A percentile compares a stretch with the other conserved stretches of the same genome.
These are phyloP conservation scores for Drosophila ogumai DNA, from an alignment of 1,140 invertebrate genomes.

Conservation along the genomic window DNA sequence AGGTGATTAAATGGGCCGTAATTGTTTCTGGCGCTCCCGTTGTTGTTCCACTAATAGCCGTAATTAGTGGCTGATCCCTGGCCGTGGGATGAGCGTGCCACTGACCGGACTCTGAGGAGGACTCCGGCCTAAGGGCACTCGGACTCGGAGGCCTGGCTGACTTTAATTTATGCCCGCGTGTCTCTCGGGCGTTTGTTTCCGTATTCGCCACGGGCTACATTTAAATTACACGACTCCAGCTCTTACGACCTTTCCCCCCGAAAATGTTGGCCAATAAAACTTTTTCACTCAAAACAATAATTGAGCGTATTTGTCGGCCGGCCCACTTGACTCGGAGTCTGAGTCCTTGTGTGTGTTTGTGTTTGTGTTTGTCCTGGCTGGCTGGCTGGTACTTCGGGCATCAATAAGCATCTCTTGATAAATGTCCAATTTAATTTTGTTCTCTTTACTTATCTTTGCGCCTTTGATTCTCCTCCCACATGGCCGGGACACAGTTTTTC, in stretches of 20 bases:
- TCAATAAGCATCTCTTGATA: conserved; percentile 84
- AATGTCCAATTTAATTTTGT: conserved; percentile 85
- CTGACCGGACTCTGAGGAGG: background rate
- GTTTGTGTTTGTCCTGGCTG: conserved; percentile 44
- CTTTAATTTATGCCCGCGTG: conserved; percentile 76
- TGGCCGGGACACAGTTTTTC: conserved; percentile 7
- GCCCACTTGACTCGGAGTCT: conserved; percentile 60
- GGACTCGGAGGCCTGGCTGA: conserved; percentile 8
- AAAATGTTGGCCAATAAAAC: conserved; percentile 71
- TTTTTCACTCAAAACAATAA: conserved; percentile 83
- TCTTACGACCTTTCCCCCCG: conserved; percentile 5
- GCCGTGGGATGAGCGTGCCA: conserved; percentile 20
- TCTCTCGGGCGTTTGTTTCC: conserved; percentile 59
- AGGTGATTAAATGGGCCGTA: conserved; percentile 84
- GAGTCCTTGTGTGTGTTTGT: conserved; percentile 25
- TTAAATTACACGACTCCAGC: conserved; percentile 64
- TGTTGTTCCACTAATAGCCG: conserved; percentile 67
- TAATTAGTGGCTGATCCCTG: conserved; percentile 69
- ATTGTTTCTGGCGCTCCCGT: conserved; percentile 75
- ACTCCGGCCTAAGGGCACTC: conserved; percentile 1
- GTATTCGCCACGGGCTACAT: conserved; percentile 62
- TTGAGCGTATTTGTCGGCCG: conserved; percentile 72
- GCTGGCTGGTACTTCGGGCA: conserved; percentile 64
- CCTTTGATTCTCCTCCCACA: conserved; percentile 52
- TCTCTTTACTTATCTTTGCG: conserved; percentile 77